A percentile compares a stretch with the other conserved stretches of the same genome.
Conservation (phyloP, 2,888 invertebrate genomes). For the Oxycera nigricornis region DNA sequence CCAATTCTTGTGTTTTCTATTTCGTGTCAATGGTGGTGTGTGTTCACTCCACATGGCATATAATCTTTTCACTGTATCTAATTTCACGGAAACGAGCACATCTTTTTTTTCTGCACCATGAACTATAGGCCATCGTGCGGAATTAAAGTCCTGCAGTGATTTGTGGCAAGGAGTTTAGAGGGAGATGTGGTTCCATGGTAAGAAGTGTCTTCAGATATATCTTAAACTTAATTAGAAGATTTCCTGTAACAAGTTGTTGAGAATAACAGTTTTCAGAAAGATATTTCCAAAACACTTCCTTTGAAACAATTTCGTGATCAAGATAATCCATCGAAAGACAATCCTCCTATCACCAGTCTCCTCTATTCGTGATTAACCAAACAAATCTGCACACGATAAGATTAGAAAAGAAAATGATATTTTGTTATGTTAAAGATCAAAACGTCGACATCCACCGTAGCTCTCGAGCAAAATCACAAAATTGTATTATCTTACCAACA, state of each 20-base stretch:
- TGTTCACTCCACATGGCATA: conserved; percentile 9
- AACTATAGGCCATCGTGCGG: too few relatives aligned
- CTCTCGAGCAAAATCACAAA: not conserved
- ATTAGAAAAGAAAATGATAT: conserved; percentile 6
- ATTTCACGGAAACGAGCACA: not conserved
- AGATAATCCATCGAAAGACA: too few relatives aligned
- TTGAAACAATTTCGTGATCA: too few relatives aligned
- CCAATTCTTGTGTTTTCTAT: not conserved
- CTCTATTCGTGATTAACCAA: not conserved
- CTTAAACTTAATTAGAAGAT: too few relatives aligned
- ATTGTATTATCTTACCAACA: conserved; percentile 2
- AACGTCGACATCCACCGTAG: not conserved
- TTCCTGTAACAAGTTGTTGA: too few relatives aligned
- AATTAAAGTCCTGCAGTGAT: too few relatives aligned
- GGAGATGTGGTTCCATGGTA: too few relatives aligned
- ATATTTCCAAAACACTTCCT: too few relatives aligned
- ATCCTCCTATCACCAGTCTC: too few relatives aligned
- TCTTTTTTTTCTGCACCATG: not conserved
- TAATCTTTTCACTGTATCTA: conserved; percentile 20
- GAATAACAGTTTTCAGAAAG: too few relatives aligned
- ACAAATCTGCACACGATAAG: not conserved
- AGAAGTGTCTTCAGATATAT: too few relatives aligned
- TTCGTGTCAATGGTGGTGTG: not conserved
- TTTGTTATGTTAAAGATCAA: not conserved
- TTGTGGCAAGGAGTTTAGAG: too few relatives aligned